Conservation (phyloP, 1,140 invertebrate species). For the Apolygus lucorum region DNA sequence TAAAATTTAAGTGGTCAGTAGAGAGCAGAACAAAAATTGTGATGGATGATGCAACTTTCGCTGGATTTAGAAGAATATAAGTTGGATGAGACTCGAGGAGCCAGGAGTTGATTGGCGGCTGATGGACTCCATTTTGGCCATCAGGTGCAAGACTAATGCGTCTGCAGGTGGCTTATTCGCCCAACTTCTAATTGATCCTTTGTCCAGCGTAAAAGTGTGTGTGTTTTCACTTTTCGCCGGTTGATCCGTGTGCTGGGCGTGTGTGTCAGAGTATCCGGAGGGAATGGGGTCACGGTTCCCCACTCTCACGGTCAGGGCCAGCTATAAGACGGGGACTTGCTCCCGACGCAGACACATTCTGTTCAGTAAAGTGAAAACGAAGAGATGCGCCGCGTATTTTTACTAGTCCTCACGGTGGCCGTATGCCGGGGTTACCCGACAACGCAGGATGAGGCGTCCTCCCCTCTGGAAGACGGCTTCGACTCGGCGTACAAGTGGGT, state of each 20-base stretch:
- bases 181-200: slow-evolving; percentile 17
- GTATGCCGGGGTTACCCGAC: slow-evolving; percentile 27
- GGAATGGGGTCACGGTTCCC: slow-evolving; percentile 19
- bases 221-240: slow-evolving; percentile 21
- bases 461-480: slow-evolving; percentile 40
- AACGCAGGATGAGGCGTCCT: neutral
- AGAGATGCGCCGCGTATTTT: slow-evolving; percentile 27
- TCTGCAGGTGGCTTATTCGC: too few relatives aligned
- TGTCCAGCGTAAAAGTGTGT: slow-evolving; percentile 14
- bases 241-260: slow-evolving; percentile 18
- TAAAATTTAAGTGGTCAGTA: too few relatives aligned
- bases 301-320: slow-evolving; percentile 19
- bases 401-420: slow-evolving; percentile 25
- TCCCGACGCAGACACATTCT: slow-evolving; percentile 26
- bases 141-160: too few relatives aligned
- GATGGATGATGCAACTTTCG: too few relatives aligned
- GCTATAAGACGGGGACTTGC: slow-evolving; percentile 17
- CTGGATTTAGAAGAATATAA: too few relatives aligned
- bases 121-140: too few relatives aligned
- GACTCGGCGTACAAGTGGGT: slow-evolving; percentile 53
- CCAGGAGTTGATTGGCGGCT: too few relatives aligned
- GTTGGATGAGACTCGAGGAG: too few relatives aligned
- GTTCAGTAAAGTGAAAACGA: slow-evolving; percentile 25
- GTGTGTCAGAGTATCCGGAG: slow-evolving; percentile 22
- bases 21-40: too few relatives aligned